Evolutionary conservation across 1,140 invertebrate species (phyloP).

Genomic region (Luehdorfia chinensis): DNA sequence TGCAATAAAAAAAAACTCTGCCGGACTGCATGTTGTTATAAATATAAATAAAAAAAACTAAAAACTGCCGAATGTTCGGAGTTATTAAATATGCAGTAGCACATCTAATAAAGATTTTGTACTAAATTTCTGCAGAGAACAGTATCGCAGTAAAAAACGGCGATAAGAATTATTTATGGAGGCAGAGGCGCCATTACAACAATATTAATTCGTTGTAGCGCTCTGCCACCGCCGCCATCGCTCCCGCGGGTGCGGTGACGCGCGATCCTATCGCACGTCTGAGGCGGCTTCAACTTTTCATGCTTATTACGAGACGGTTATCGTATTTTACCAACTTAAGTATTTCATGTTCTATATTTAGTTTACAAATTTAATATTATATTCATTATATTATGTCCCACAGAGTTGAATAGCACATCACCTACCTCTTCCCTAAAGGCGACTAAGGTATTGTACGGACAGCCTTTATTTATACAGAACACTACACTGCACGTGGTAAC

Average conservation of each 20-base stretch:
- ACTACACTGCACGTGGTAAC: too few species aligned
- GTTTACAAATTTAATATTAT: too few species aligned
- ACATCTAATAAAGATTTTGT: constrained; percentile 3
- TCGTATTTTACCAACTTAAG: neutral
- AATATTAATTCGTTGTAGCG: constrained; percentile 45
- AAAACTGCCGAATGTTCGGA: neutral
- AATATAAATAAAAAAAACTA: neutral
- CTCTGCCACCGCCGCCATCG: constrained; percentile 11
- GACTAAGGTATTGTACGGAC: too few species aligned
- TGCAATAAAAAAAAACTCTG: too few species aligned
- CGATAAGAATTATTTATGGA: constrained; percentile 55
- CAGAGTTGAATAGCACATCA: too few species aligned
- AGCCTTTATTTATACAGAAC: too few species aligned
- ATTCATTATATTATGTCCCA: too few species aligned
- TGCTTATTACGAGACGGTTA: neutral
- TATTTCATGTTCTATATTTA: neutral
- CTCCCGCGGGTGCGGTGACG: constrained; percentile 13
- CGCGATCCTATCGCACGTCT: constrained; percentile 18
- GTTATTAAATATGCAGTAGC: constrained; percentile 1
- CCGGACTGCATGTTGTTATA: neutral
- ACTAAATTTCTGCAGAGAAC: constrained; percentile 25
- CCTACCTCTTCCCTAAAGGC: too few species aligned
- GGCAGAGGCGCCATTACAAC: constrained; percentile 41
- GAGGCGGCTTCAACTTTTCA: neutral
- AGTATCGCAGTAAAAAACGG: constrained; percentile 26